Percentiles rank a stretch among this genome's conserved stretches.
phyloP scores from a whole-genome alignment of 2,888 invertebrate species.

The Drosophila falleni region DNA sequence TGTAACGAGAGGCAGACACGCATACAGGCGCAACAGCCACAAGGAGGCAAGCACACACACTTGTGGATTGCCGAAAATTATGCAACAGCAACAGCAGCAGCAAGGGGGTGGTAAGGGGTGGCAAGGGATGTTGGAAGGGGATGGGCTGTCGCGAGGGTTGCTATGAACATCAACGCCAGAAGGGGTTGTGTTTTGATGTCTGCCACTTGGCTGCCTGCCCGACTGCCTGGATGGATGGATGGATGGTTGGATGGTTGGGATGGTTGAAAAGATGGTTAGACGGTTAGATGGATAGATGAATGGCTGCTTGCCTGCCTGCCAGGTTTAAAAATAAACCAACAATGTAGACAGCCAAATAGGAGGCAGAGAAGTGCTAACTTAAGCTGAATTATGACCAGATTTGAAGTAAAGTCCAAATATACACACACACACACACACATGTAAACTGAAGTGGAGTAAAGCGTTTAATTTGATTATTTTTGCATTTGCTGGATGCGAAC shows the following conservation, averaged over 20 bases:
- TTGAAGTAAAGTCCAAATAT: slow-evolving; percentile 28
- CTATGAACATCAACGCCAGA: slow-evolving; percentile 23
- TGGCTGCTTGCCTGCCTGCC: slow-evolving; percentile 28
- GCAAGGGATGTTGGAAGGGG: neutral
- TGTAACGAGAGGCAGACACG: slow-evolving; percentile 47
- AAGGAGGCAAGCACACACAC: slow-evolving; percentile 81
- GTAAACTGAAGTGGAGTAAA: slow-evolving; percentile 12
- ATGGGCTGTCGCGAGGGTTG: slow-evolving; percentile 45
- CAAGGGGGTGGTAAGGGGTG: slow-evolving; percentile 3
- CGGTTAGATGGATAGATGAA: neutral
- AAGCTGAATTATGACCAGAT: slow-evolving; percentile 54
- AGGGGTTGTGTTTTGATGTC: slow-evolving; percentile 74
- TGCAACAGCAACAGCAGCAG: slow-evolving; percentile 66
- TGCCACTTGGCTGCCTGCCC: slow-evolving; percentile 71
- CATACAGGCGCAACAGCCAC: slow-evolving; percentile 45
- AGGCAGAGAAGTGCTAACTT: slow-evolving; percentile 23
- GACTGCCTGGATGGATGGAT: slow-evolving; percentile 22
- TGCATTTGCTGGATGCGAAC: slow-evolving; percentile 42
- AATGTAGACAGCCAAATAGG: slow-evolving; percentile 20
- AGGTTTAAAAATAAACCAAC: slow-evolving; percentile 35
- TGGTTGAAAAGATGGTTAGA: neutral
- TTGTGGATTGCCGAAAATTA: slow-evolving; percentile 83
- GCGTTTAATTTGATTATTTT: slow-evolving; percentile 76
- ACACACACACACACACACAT: slow-evolving; percentile 9
- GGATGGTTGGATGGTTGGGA: no score